A percentile compares a stretch with the other conserved stretches of the same genome.
phyloP scores from a whole-genome alignment of 2,797 vertebrate species.

The Nyctalus aviator region DNA sequence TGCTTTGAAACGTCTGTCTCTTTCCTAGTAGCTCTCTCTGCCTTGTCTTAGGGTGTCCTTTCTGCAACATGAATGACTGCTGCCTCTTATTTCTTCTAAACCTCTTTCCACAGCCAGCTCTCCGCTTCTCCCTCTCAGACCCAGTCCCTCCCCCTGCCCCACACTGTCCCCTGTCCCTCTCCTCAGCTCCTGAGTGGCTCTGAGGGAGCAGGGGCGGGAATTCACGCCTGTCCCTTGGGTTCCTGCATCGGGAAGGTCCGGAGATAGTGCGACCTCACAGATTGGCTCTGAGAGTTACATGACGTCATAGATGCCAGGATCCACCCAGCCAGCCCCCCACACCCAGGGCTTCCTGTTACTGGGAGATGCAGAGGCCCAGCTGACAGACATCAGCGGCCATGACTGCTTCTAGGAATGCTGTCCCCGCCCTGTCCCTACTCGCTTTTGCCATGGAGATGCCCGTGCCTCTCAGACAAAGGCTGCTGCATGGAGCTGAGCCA shows the following conservation, averaged over 20 bases:
- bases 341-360: accelerated
- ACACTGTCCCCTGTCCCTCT: too few species aligned
- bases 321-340: accelerated
- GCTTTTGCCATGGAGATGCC: constrained; percentile 16
- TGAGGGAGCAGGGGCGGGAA: accelerated
- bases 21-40: neutral
- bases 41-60: neutral
- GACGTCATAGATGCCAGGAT: accelerated
- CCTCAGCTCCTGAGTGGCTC: neutral
- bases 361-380: neutral
- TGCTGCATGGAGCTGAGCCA: accelerated
- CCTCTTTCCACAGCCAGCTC: neutral
- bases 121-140: accelerated
- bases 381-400: accelerated
- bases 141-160: too few species aligned
- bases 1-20: neutral
- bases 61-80: neutral
- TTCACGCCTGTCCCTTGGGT: neutral
- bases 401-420: neutral
- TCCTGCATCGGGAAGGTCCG: neutral
- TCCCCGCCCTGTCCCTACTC: neutral
- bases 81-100: neutral
- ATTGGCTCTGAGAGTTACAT: neutral
- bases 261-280: neutral
- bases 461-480: constrained; percentile 52